Base-by-base conservation (phyloP, 2,797 vertebrate genomes). In the Mionectes olivaceus region DNA sequence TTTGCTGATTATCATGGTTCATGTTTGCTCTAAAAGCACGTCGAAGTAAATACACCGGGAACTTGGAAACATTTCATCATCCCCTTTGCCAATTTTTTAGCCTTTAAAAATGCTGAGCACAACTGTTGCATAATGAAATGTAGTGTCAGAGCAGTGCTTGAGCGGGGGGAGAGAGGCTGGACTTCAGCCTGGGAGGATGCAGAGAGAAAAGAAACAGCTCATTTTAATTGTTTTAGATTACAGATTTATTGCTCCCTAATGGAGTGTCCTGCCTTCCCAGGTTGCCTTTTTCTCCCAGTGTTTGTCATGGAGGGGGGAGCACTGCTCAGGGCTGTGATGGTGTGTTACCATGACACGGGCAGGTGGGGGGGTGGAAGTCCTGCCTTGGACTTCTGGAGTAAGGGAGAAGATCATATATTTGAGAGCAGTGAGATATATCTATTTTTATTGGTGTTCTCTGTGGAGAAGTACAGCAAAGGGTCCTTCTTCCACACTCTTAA, bases 291-390 rank as follows among this genome's bases (percentile, higher is more conserved):
- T 16, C 44, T 46, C 21, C 23, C 11, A 12, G 7, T 13, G 25
- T 55, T 35, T 74, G 68, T 12, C 41, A 9, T 13, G 65, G 35
- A 81, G 64, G 19, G 53, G 56, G 1, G 61, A 21, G 43, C 5
- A 0, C 13, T 44, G 60, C 85, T 46, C 10, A 8, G 53, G 55
- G 46, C 64, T 63, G 39, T 0, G 3, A 19, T 16, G 49, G 4
- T 19, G 33, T 2, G 0, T 41, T 60, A 22, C 63, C 3, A 0
- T 27, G 10, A 12, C 11, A 13, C 5, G 5, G 28, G 8, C 18
- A 30, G 37, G 37, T 61, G 37, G 27, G 27, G 14, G 59, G 18
- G 37, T 39, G 25, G 13, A 43, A 63, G 10, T 43, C 41, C 49
- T 64, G 35, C 25, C 52, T 32, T n/a, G 50, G 71, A 7, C 23